Evolutionary conservation across 2,888 invertebrate species (phyloP).

Genomic region (Allolobophora icterica): DNA sequence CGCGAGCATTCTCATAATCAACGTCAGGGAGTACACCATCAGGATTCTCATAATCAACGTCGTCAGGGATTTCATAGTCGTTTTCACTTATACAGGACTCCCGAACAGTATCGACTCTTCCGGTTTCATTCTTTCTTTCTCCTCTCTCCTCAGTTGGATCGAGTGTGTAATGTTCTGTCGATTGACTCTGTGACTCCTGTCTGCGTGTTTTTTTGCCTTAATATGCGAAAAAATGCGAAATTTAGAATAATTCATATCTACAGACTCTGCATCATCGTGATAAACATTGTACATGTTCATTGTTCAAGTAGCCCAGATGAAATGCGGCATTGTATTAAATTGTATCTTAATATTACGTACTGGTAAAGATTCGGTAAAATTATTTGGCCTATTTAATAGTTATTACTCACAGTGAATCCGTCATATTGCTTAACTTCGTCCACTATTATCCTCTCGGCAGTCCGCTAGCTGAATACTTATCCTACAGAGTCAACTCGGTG

Average conservation of each 20-base stretch:
- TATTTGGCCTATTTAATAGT: too few relatives aligned
- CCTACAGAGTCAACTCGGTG: too few relatives aligned
- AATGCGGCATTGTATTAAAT: too few relatives aligned
- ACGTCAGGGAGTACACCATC: too few relatives aligned
- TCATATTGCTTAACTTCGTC: too few relatives aligned
- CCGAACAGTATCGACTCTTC: neutral
- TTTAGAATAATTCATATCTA: too few relatives aligned
- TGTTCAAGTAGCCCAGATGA: too few relatives aligned
- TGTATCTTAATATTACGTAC: too few relatives aligned
- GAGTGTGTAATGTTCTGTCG: neutral
- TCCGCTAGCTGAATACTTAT: too few relatives aligned
- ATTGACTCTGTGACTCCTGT: neutral
- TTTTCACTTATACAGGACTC: neutral
- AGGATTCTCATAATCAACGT: neutral
- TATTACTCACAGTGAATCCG: too few relatives aligned
- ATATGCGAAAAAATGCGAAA: neutral
- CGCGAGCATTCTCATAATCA: neutral
- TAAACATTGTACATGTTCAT: neutral
- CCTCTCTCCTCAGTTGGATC: neutral
- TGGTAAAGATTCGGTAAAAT: neutral
- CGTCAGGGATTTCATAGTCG: neutral
- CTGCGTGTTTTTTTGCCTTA: neutral
- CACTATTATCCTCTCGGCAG: too few relatives aligned
- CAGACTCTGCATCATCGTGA: neutral
- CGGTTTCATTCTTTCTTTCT: neutral